Evolutionary conservation across 2,888 invertebrate species (phyloP).

Genomic region (Magallana nippona): DNA sequence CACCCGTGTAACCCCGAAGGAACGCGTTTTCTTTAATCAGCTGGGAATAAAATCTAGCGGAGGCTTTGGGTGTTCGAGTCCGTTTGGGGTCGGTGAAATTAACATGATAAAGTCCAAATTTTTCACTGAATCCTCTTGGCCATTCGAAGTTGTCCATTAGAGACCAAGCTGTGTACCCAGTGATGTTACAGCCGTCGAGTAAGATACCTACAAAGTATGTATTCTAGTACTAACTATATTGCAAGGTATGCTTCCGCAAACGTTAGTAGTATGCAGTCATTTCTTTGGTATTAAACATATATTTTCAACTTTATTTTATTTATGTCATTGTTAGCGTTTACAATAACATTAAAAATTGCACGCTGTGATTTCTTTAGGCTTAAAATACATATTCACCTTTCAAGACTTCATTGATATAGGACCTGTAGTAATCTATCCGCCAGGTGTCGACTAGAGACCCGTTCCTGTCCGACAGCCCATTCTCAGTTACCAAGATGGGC

Average conservation of each 20-base stretch:
- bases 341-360: too few relatives aligned
- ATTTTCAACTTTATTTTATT: too few relatives aligned
- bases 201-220: slow-evolving; percentile 57
- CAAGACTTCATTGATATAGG: slow-evolving; percentile 76
- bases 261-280: too few relatives aligned
- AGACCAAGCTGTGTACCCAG: slow-evolving; percentile 89
- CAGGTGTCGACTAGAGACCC: slow-evolving; percentile 70
- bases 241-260: too few relatives aligned
- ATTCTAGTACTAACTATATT: not conserved
- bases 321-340: too few relatives aligned
- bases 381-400: slow-evolving; percentile 70
- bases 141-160: slow-evolving; percentile 92
- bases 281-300: too few relatives aligned
- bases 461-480: slow-evolving; percentile 69
- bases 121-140: slow-evolving; percentile 86
- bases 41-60: slow-evolving; percentile 77
- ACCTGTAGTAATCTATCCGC: slow-evolving; percentile 71
- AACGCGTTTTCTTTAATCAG: slow-evolving; percentile 69
- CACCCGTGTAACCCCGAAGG: slow-evolving; percentile 52
- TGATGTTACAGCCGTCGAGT: slow-evolving; percentile 75
- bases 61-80: slow-evolving; percentile 85
- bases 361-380: too few relatives aligned
- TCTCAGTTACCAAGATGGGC: slow-evolving; percentile 74
- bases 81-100: slow-evolving; percentile 86
- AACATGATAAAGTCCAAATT: slow-evolving; percentile 87